Conservation (phyloP, 1,140 invertebrate species). For the Trialeurodes vaporariorum region DNA sequence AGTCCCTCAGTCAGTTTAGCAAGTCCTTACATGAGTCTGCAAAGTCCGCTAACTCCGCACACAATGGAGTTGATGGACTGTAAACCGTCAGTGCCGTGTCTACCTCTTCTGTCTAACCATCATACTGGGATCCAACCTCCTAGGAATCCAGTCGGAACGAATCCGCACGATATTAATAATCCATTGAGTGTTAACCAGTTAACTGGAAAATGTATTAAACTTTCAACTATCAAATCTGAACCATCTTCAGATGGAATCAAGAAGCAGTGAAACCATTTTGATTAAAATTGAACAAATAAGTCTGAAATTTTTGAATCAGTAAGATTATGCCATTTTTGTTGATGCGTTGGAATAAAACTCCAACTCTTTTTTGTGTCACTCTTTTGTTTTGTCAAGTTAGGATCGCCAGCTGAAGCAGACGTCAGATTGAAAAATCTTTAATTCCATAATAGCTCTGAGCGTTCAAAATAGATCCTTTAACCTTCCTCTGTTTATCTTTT, state of each 20-base stretch:
- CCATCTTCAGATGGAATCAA: not conserved
- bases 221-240: not conserved
- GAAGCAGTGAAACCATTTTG: not conserved
- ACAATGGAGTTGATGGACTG: conserved; percentile 30
- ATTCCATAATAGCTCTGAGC: too few relatives aligned
- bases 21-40: conserved; percentile 41
- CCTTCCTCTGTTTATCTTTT: too few relatives aligned
- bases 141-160: conserved; percentile 72
- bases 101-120: conserved; percentile 23
- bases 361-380: too few relatives aligned
- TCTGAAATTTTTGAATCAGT: not conserved
- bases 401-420: too few relatives aligned
- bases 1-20: conserved; percentile 49
- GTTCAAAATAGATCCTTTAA: too few relatives aligned
- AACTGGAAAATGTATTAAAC: conserved; percentile 44
- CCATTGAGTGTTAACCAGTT: conserved; percentile 78
- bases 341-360: too few relatives aligned
- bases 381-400: too few relatives aligned
- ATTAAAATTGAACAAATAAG: not conserved
- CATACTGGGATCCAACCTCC: conserved; percentile 32
- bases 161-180: conserved; percentile 82
- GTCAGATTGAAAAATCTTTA: too few relatives aligned
- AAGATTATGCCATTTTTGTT: too few relatives aligned
- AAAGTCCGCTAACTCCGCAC: conserved; percentile 41
- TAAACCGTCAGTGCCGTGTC: conserved; percentile 25